Evolutionary conservation across 2,113 vertebrate genomes (phyloP).

Genomic region (Ailurus styani): DNA sequence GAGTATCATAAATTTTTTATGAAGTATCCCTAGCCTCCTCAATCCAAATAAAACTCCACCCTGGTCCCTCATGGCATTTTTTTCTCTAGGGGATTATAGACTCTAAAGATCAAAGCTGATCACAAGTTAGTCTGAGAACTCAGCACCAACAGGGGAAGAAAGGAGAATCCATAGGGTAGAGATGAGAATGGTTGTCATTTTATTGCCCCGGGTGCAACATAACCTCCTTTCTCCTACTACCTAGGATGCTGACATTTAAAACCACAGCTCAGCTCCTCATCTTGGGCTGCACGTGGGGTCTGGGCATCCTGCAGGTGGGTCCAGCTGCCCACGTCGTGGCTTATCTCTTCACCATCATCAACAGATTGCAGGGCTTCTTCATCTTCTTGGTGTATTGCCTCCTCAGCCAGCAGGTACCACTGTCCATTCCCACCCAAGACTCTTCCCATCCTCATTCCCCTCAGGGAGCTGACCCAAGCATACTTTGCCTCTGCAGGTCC

Average conservation of each 20-base stretch:
- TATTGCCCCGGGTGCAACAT: neutral
- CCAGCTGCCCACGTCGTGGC: neutral
- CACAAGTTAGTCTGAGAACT: neutral
- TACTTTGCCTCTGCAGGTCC: slow-evolving; percentile 3
- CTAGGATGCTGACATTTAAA: slow-evolving; percentile 66
- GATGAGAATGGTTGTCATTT: neutral
- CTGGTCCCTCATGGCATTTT: neutral
- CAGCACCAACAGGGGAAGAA: neutral
- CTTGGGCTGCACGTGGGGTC: slow-evolving; percentile 67
- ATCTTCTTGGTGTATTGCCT: slow-evolving; percentile 74
- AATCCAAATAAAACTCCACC: neutral
- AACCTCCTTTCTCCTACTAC: neutral
- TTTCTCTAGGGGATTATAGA: neutral
- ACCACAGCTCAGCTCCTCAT: slow-evolving; percentile 50
- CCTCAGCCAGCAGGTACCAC: slow-evolving; percentile 65
- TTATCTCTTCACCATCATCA: slow-evolving; percentile 68
- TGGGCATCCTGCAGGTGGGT: slow-evolving; percentile 55
- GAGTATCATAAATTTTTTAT: neutral
- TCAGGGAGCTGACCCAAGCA: neutral
- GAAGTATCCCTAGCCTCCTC: neutral
- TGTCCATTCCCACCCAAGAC: neutral
- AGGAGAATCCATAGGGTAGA: neutral
- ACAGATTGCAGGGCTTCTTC: slow-evolving; percentile 63
- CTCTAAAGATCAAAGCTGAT: neutral
- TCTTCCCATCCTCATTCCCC: fast-evolving